Conservation (phyloP, 2,888 invertebrate genomes). For the Ectropis crepuscularia region DNA sequence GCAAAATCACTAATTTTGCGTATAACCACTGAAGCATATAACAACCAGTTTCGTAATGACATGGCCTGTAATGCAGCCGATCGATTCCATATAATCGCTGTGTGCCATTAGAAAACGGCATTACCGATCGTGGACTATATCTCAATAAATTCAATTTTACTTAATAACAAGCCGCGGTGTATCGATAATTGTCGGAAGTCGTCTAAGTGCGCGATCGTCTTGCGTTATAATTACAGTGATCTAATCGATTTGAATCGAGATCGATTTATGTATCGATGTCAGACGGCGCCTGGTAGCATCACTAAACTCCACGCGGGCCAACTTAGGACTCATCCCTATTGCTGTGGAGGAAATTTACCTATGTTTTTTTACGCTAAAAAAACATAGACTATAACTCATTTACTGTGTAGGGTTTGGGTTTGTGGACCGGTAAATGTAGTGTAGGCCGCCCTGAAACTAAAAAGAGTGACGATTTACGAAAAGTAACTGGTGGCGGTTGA, state of each 20-base stretch:
- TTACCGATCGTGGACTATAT: constrained; percentile 52
- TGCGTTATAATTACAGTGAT: constrained; percentile 67
- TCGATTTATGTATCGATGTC: constrained; percentile 75
- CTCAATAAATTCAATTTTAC: constrained; percentile 66
- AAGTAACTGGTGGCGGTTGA: no score
- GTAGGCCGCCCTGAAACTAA: no score
- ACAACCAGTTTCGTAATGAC: constrained; percentile 43
- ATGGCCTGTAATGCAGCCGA: constrained; percentile 44
- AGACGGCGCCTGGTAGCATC: constrained; percentile 57
- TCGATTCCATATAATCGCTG: constrained; percentile 49
- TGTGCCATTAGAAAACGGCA: constrained; percentile 52
- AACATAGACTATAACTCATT: no score
- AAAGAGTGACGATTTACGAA: no score
- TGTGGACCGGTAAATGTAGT: no score
- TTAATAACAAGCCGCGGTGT: constrained; percentile 60
- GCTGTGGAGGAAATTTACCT: no score
- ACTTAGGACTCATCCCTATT: not conserved
- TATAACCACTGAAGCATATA: constrained; percentile 38
- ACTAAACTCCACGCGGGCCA: constrained; percentile 27
- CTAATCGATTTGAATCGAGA: constrained; percentile 68
- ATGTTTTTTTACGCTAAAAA: no score
- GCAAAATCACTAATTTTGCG: constrained; percentile 27
- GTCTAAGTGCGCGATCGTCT: constrained; percentile 61
- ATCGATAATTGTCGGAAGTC: constrained; percentile 70
- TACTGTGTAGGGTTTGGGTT: no score